Conservation (phyloP, 2,797 vertebrate species). For the Acipenser ruthenus region DNA sequence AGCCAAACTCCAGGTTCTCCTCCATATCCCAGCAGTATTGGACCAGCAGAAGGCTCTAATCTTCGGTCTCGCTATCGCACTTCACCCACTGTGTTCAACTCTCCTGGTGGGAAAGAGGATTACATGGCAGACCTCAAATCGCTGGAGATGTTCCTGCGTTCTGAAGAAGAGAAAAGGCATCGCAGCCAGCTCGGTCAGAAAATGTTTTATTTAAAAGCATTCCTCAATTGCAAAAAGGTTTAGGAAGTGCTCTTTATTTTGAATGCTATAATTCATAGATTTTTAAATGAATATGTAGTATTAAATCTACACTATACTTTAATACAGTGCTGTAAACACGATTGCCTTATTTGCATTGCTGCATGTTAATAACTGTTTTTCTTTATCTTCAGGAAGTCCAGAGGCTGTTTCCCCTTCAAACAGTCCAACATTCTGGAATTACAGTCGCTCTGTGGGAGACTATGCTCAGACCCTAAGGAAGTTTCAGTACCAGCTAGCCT, state of each 20-base stretch:
- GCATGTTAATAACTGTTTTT: not conserved
- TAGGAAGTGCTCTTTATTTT: too few species aligned
- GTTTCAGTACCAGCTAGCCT: constrained; percentile 89
- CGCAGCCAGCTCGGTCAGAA: constrained; percentile 75
- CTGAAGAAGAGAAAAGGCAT: constrained; percentile 85
- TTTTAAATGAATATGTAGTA: not conserved
- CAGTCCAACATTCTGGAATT: constrained; percentile 93
- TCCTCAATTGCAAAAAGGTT: too few species aligned
- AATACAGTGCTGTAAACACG: too few species aligned
- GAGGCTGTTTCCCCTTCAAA: constrained; percentile 77
- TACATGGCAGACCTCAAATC: constrained; percentile 81
- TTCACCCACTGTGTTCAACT: constrained; percentile 75
- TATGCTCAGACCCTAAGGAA: constrained; percentile 84
- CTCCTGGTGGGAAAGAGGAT: constrained; percentile 79
- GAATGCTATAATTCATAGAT: not conserved
- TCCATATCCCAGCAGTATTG: constrained; percentile 63
- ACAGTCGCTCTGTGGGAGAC: constrained; percentile 80
- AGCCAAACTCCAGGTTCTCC: constrained; percentile 63
- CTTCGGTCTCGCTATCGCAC: constrained; percentile 79
- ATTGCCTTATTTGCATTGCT: not conserved
- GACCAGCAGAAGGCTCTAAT: constrained; percentile 62
- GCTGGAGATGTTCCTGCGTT: constrained; percentile 76
- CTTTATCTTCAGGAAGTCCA: constrained; percentile 66
- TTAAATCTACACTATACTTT: not conserved
- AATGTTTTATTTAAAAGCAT: too few species aligned